phyloP scores from a whole-genome alignment of 2,888 invertebrate species.

The Leptopilina myrica region DNA sequence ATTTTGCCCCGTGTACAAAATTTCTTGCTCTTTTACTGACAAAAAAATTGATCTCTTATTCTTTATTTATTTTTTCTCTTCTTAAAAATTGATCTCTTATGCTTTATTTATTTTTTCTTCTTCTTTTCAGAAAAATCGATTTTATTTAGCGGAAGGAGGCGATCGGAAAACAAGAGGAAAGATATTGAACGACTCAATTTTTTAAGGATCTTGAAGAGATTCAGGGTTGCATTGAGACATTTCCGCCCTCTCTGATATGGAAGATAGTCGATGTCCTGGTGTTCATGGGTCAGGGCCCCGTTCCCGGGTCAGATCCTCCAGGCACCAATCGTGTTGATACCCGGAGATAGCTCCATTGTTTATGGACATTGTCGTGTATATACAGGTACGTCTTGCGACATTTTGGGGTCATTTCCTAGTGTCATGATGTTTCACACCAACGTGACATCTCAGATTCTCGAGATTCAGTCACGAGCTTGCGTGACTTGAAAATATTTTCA shows the following conservation, averaged over 20 bases:
- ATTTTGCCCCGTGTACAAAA: not conserved
- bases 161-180: not conserved
- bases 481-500: slow-evolving; percentile 46
- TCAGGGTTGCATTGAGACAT: slow-evolving; percentile 66
- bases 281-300: slow-evolving; percentile 68
- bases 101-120: too few species aligned
- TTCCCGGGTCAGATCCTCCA: slow-evolving; percentile 68
- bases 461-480: slow-evolving; percentile 53
- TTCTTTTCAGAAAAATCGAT: too few species aligned
- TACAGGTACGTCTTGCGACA: slow-evolving; percentile 63
- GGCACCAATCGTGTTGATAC: slow-evolving; percentile 70
- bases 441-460: slow-evolving; percentile 68
- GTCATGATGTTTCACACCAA: slow-evolving; percentile 69
- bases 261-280: slow-evolving; percentile 64
- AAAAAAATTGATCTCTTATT: too few species aligned
- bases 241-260: slow-evolving; percentile 66
- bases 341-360: slow-evolving; percentile 72
- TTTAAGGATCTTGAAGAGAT: not conserved
- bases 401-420: slow-evolving; percentile 73
- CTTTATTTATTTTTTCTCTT: too few species aligned
- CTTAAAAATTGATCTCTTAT: too few species aligned
- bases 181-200: slow-evolving; percentile 22
- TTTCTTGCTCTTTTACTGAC: too few species aligned
- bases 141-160: too few species aligned
- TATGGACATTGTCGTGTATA: slow-evolving; percentile 68